phyloP scores from a whole-genome alignment of 1,140 invertebrate genomes.

The Cataglyphis hispanica region DNA sequence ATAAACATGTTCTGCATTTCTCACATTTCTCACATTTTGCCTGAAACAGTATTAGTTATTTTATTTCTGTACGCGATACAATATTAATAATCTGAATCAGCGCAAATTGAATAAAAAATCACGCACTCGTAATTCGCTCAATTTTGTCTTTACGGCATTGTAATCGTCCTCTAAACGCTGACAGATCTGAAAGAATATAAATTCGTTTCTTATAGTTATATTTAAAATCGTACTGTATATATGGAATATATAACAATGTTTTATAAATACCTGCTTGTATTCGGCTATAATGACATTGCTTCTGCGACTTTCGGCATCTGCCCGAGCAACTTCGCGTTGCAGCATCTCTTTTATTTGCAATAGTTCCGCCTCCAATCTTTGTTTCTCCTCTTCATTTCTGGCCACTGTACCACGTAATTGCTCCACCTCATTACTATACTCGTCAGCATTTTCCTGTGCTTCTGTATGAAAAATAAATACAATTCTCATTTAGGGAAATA shows the following conservation, averaged over 20 bases:
- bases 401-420: slow-evolving; percentile 90
- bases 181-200: slow-evolving; percentile 90
- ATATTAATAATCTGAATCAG: neutral
- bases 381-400: slow-evolving; percentile 94
- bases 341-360: slow-evolving; percentile 94
- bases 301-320: slow-evolving; percentile 91
- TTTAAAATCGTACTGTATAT: neutral
- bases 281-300: slow-evolving; percentile 94
- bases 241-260: neutral
- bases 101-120: neutral
- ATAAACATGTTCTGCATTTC: slow-evolving; percentile 85
- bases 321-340: slow-evolving; percentile 91
- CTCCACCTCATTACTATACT: slow-evolving; percentile 93
- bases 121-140: slow-evolving; percentile 88
- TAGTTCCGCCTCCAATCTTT: slow-evolving; percentile 92
- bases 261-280: slow-evolving; percentile 92
- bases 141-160: slow-evolving; percentile 88
- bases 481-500: neutral
- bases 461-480: slow-evolving; percentile 81
- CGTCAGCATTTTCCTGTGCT: slow-evolving; percentile 93
- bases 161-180: slow-evolving; percentile 95
- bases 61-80: neutral
- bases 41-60: slow-evolving; percentile 77
- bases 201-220: neutral
- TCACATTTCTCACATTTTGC: slow-evolving; percentile 88